Evolutionary conservation across 2,888 invertebrate species (phyloP).

Genomic region (Troilus luridus): DNA sequence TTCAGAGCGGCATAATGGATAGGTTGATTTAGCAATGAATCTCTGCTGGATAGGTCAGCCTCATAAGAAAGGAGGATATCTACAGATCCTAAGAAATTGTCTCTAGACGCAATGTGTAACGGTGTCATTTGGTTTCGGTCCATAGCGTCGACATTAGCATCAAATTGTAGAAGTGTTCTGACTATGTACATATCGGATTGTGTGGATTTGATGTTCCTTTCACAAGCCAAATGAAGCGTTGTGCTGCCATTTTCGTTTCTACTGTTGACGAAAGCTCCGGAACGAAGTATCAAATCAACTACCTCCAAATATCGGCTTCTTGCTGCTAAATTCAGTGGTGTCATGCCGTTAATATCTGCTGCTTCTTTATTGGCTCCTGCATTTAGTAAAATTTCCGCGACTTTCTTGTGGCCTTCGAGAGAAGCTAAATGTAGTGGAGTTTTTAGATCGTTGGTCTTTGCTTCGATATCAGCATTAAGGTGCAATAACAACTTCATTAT

Average conservation of each 20-base stretch:
- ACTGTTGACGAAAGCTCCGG: neutral
- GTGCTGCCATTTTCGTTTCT: neutral
- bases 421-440: slow-evolving; percentile 79
- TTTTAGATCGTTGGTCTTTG: slow-evolving; percentile 81
- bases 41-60: neutral
- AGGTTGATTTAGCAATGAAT: neutral
- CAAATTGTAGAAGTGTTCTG: neutral
- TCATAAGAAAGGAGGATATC: slow-evolving; percentile 2
- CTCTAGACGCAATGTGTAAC: neutral
- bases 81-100: slow-evolving; percentile 1
- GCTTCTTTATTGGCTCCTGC: neutral
- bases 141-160: neutral
- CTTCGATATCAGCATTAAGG: slow-evolving; percentile 80
- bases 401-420: slow-evolving; percentile 76
- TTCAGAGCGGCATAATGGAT: neutral
- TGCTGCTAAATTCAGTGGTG: neutral
- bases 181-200: neutral
- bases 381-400: slow-evolving; percentile 68
- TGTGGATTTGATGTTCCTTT: neutral
- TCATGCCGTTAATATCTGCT: neutral
- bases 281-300: neutral
- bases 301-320: neutral
- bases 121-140: neutral
- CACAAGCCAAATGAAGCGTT: neutral
- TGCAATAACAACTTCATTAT: slow-evolving; percentile 80